Evolutionary conservation across 1,140 invertebrate genomes (phyloP).

Genomic region (Triops cancriformis): DNA sequence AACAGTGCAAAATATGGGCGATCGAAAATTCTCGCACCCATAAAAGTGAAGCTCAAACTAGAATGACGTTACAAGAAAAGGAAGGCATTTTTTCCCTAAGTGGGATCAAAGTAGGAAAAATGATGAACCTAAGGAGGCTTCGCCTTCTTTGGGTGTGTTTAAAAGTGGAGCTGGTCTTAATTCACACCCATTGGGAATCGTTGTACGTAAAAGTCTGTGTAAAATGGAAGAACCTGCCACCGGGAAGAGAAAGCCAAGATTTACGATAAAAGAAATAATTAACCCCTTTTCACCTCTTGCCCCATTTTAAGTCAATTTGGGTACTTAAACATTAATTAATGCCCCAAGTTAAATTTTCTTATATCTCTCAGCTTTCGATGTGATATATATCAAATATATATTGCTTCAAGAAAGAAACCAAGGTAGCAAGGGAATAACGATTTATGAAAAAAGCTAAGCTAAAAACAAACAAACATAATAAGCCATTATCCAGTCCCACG

Average conservation of each 20-base stretch:
- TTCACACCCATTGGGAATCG: background rate
- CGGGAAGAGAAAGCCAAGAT: background rate
- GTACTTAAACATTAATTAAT: background rate
- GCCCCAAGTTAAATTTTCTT: background rate
- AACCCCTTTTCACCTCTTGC: background rate
- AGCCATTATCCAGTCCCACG: background rate
- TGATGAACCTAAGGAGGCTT: background rate
- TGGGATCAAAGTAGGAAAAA: background rate
- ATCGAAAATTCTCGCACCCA: background rate
- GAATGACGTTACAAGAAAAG: background rate
- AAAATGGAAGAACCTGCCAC: background rate
- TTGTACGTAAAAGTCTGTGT: background rate
- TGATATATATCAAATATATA: slow-evolving; percentile 3
- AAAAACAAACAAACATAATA: background rate
- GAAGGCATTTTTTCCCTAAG: background rate
- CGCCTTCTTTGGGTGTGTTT: background rate
- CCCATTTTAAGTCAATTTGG: background rate
- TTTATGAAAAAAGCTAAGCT: background rate
- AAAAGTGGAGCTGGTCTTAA: background rate
- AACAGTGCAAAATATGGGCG: background rate
- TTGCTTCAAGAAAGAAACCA: background rate
- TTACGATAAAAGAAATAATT: background rate
- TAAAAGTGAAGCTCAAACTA: background rate
- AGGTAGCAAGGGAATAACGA: background rate
- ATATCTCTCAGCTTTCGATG: background rate